Base-by-base conservation (phyloP, 2,888 invertebrate species). In the Melanotus villosus region DNA sequence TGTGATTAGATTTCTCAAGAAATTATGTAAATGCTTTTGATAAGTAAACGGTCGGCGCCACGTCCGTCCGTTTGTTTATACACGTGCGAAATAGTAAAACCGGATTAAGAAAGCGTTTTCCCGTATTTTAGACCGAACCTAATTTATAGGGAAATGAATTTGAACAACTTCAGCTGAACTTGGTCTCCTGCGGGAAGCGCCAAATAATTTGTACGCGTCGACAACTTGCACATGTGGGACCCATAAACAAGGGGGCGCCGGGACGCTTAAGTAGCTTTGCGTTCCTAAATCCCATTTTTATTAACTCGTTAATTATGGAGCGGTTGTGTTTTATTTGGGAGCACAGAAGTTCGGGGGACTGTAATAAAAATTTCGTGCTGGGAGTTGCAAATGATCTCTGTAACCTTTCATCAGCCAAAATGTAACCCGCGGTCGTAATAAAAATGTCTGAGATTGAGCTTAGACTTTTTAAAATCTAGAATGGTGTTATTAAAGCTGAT, bases 211-310 rank as follows among this genome's bases (percentile, higher is more conserved):
- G 52, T 59, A 54, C 54, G 38, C 59, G 66, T 60, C 52, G 60
- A 66, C 66, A 65, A 59, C 60, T 59, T 54, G 59, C 60, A 66
- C 66, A 54, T 66, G 60, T 60, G 66, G 66, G 66, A 47, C 58
- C 36, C 66, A 54, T 66, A 60, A 59, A 60, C 52, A 52, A 60
- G 12, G 36, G 41, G 56, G 54, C 64, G 34, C 36, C 43, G 56
- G 56, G 64, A 54, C 63, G 54, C 41, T 43, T 54, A 23, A 38
- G 62, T 36, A 50, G 21, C 62, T 47, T 41, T 43, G 32, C 32
- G 32, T 26, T 52, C 38, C 52, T 52, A 36, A 62, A 62, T 62
- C 38, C 45, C 52, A 62, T 62, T 62, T 62, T 62, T 62, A 62
- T 62, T 62, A 62, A 50, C 62, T 23, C 62, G 62, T 62, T 62